Evolutionary conservation across 2,113 vertebrate species (phyloP).

Genomic region (Elanus axillaris): DNA sequence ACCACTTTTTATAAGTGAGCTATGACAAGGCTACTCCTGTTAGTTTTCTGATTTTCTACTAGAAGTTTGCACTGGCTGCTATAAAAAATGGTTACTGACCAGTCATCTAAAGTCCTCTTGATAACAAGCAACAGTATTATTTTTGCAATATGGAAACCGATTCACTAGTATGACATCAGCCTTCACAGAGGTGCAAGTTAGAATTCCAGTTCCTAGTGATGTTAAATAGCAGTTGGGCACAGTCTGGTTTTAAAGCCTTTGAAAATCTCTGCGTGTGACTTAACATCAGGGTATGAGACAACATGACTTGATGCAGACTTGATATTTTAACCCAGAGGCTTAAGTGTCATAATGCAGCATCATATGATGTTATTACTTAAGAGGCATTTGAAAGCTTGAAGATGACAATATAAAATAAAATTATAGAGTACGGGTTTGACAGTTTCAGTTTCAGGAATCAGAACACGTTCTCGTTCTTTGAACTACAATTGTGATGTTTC

Average conservation of each 20-base stretch:
- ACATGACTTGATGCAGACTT: neutral
- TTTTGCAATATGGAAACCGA: neutral
- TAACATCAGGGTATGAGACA: neutral
- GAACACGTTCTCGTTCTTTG: neutral
- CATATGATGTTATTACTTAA: neutral
- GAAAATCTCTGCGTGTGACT: neutral
- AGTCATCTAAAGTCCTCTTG: neutral
- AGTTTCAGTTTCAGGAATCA: neutral
- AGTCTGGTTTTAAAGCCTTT: neutral
- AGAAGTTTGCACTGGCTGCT: neutral
- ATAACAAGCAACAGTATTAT: neutral
- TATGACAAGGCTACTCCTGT: neutral
- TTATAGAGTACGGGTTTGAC: neutral
- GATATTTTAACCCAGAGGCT: neutral
- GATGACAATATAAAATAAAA: neutral
- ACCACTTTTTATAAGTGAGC: neutral
- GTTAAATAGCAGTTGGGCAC: neutral
- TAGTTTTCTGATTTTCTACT: neutral
- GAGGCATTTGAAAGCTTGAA: neutral
- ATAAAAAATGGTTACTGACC: neutral
- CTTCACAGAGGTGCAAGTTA: neutral
- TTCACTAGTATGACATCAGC: neutral
- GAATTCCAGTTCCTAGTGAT: neutral
- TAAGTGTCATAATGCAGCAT: neutral
- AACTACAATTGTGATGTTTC: neutral